Evolutionary conservation across 2,113 vertebrate species (phyloP), one percentile per base, ranked within the genome.

Genomic region (Hystrix brachyura): DNA sequence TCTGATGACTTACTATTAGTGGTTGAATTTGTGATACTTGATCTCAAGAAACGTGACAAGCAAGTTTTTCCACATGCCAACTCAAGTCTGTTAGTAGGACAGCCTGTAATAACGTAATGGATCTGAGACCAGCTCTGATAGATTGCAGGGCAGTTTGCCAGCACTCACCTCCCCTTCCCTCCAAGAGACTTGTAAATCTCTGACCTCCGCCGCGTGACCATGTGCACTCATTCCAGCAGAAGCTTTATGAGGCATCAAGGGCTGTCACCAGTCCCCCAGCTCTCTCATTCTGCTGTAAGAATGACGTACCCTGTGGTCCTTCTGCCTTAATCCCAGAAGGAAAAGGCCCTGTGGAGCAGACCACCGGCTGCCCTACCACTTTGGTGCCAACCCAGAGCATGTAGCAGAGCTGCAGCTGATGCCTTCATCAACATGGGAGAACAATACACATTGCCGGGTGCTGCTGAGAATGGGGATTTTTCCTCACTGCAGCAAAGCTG

Each of bases 31-130:
- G 67, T 78, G 85, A 80, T 0, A 5, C 10, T 57, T 3, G 7
- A 27, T 38, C 21, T 96, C 64, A 15, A 76, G 88, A 76, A 94
- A 38, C 81, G 59, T 76, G 62, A 67, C 2, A 5, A 51, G 34
- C 5, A n/a, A 10, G 23, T 38, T 74, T 93, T 87, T 13, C 76
- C 23, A 0, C 15, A 69, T 78, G 71, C 51, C 34, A 51, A 1
- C 53, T 43, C 19, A 59, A 25, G 67, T 32, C 79, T 51, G 23
- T 10, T 43, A 72, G 76, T 7, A 43, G 51, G 83, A 64, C 71
- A 19, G 60, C 57, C 64, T 18, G 5, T 23, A 3, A 48, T 12
- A 0, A 21, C 15, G 1, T 0, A 18, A 1, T 17, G 74, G 60
- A 29, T 43, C 92, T 82, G 87, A 51, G 64, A 19, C 72, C 55